A percentile compares a stretch with the other conserved stretches of the same genome.
Conservation (phyloP, 2,888 invertebrate species). For the Rhopalosiphum nymphaeae region DNA sequence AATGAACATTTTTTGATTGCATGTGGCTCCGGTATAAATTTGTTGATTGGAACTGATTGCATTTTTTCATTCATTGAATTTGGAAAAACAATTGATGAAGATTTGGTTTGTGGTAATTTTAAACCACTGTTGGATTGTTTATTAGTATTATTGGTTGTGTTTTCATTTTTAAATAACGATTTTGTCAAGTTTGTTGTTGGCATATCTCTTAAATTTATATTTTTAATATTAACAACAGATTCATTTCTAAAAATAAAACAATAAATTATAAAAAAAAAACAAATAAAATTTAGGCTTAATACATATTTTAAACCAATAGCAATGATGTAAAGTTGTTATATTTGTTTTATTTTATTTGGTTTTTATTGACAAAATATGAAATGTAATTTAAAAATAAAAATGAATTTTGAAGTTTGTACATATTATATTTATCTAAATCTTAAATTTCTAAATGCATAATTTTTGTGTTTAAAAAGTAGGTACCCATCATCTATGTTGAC, state of each 20-base stretch:
- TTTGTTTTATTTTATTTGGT: not conserved
- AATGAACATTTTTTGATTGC: conserved; percentile 45
- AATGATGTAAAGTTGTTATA: not conserved
- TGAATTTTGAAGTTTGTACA: not conserved
- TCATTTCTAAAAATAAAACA: conserved; percentile 18
- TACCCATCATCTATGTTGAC: too few species aligned
- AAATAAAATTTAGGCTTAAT: not conserved
- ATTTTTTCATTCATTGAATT: not conserved
- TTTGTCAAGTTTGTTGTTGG: conserved; percentile 6
- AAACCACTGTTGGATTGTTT: conserved; percentile 6
- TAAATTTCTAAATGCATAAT: not conserved
- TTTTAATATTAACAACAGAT: not conserved
- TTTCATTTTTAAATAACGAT: conserved; percentile 28
- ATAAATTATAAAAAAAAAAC: not conserved
- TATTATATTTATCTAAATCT: not conserved
- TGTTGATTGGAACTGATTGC: not conserved
- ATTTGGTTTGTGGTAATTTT: conserved; percentile 37
- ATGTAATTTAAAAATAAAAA: not conserved
- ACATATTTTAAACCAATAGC: not conserved
- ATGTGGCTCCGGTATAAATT: conserved; percentile 40
- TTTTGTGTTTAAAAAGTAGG: too few species aligned
- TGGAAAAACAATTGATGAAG: conserved; percentile 46
- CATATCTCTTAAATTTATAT: conserved; percentile 13
- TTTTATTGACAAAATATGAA: not conserved
- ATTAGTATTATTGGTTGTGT: conserved; percentile 34